phyloP scores from a whole-genome alignment of 1,140 invertebrate species.

The Pentalonia nigronervosa region DNA sequence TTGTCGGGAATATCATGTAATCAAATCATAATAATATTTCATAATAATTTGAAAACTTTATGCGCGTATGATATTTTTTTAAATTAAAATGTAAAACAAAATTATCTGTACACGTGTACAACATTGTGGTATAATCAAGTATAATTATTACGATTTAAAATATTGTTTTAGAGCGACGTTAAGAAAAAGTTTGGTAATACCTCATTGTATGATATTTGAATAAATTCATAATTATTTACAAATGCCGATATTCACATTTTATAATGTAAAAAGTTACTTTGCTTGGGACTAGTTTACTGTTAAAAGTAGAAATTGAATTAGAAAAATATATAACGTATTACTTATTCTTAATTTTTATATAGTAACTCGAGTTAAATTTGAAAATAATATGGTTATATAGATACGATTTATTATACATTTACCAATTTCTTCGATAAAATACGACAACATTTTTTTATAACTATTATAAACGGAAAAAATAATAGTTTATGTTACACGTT shows the following conservation, averaged over 20 bases:
- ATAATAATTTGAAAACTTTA: neutral
- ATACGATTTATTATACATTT: neutral
- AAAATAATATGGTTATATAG: neutral
- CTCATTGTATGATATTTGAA: neutral
- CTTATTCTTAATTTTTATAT: too few relatives aligned
- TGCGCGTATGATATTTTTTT: neutral
- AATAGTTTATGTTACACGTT: neutral
- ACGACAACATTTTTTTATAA: neutral
- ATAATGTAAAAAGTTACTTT: neutral
- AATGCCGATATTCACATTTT: neutral
- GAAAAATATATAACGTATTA: too few relatives aligned
- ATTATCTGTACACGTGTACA: neutral
- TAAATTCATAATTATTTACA: neutral
- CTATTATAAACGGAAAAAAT: neutral
- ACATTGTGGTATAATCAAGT: neutral
- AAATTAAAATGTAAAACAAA: neutral
- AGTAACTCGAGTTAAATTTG: neutral
- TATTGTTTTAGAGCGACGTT: neutral
- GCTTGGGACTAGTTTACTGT: neutral
- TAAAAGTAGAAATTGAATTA: neutral
- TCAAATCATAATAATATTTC: too few relatives aligned
- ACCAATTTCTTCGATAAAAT: neutral
- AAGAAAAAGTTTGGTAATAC: neutral
- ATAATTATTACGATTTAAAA: neutral
- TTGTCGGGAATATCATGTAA: neutral